A percentile compares a stretch with the other conserved stretches of the same genome.
These are phyloP conservation scores for Axea sp. DNA, from an alignment of 2,888 invertebrate species.

Conservation along the genomic window DNA sequence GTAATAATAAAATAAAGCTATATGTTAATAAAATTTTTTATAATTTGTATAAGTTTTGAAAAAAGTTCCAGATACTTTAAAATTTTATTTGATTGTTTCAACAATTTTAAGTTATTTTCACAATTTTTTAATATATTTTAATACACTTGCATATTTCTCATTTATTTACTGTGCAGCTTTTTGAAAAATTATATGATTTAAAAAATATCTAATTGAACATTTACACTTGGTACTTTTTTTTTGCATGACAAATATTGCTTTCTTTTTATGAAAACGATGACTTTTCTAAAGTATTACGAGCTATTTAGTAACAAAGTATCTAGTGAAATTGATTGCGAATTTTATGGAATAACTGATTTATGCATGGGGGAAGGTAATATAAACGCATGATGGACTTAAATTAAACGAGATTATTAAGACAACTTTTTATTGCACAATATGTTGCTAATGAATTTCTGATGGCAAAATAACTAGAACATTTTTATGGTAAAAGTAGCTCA, in stretches of 20 bases:
- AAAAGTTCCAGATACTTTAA: too few relatives aligned
- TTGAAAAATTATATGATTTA: too few relatives aligned
- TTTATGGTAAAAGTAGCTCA: constrained; percentile 1
- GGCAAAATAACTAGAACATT: constrained; percentile 33
- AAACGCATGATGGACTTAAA: constrained; percentile 30
- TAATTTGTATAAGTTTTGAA: too few relatives aligned
- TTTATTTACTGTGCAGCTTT: too few relatives aligned
- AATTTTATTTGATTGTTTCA: too few relatives aligned
- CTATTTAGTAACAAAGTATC: constrained; percentile 34
- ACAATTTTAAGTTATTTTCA: too few relatives aligned
- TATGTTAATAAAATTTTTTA: too few relatives aligned
- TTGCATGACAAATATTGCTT: neutral
- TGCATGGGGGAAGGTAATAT: constrained; percentile 12
- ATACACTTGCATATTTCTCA: too few relatives aligned
- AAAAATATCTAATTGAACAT: too few relatives aligned
- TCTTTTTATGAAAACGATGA: neutral
- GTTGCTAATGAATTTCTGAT: constrained; percentile 45
- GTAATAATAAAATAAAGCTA: too few relatives aligned
- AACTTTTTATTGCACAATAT: constrained; percentile 30
- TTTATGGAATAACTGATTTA: constrained; percentile 42
- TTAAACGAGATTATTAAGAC: constrained; percentile 47
- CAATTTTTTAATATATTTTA: too few relatives aligned
- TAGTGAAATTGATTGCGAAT: constrained; percentile 33
- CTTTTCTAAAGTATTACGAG: constrained; percentile 10
- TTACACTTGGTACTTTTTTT: neutral